Evolutionary conservation across 2,797 vertebrate genomes (phyloP).

Genomic region (Lutjanus argentimaculatus): DNA sequence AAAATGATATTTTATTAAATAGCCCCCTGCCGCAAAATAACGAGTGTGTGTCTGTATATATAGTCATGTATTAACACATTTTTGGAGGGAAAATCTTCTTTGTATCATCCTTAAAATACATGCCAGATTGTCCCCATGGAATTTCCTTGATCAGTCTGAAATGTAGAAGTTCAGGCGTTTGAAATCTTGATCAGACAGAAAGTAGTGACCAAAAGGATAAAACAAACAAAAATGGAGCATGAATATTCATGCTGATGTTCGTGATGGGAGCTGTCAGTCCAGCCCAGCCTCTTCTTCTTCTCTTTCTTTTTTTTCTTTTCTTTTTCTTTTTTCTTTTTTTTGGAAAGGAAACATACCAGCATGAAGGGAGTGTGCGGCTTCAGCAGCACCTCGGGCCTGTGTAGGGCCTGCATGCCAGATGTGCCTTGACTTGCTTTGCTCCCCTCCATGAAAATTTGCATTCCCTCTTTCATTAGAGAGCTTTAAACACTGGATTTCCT

Average conservation of each 20-base stretch:
- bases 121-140: constrained; percentile 46
- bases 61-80: constrained; percentile 5
- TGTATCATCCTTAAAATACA: constrained; percentile 45
- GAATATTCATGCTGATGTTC: constrained; percentile 57
- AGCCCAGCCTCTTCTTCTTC: constrained; percentile 5
- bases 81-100: constrained; percentile 36
- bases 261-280: constrained; percentile 67
- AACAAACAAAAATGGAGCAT: constrained; percentile 18
- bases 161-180: constrained; percentile 42
- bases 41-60: background rate
- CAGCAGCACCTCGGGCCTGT: constrained; percentile 65
- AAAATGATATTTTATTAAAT: constrained; percentile 30
- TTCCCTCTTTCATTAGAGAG: constrained; percentile 52
- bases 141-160: constrained; percentile 56
- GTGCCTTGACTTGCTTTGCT: constrained; percentile 73
- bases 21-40: background rate
- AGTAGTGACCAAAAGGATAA: constrained; percentile 28
- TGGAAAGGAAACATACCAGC: constrained; percentile 52
- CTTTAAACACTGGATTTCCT: constrained; percentile 27
- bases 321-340: constrained; percentile 16
- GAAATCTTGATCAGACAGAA: constrained; percentile 53
- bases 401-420: constrained; percentile 74
- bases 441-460: constrained; percentile 38
- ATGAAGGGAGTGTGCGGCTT: constrained; percentile 47
- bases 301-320: background rate